Evolutionary conservation across 92 coral and sea anemone genomes (phyloP).

Genomic region (Pocillopora meandrina): DNA sequence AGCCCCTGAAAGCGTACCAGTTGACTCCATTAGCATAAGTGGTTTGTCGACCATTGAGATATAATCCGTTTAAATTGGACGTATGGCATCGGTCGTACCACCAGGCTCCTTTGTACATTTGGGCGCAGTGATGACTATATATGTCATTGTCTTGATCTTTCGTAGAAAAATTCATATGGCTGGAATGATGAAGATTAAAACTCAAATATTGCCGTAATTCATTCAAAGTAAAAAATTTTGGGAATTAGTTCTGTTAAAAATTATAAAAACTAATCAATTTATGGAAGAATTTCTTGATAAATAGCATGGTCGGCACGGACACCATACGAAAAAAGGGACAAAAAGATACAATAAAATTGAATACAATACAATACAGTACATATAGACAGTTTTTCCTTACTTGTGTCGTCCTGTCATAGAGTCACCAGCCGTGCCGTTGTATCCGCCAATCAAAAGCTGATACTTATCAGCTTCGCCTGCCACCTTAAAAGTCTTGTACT

Average conservation of each 20-base stretch:
- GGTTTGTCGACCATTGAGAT: neutral
- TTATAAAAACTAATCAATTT: too few relatives aligned
- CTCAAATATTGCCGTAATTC: too few relatives aligned
- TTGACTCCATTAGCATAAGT: neutral
- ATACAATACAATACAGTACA: too few relatives aligned
- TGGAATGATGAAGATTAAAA: neutral
- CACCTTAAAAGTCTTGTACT: constrained; percentile 33
- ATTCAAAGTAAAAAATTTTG: too few relatives aligned
- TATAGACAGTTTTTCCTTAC: neutral
- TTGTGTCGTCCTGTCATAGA: neutral
- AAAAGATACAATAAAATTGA: too few relatives aligned
- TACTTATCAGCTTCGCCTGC: neutral
- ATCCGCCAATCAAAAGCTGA: constrained; percentile 23
- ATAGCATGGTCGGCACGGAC: too few relatives aligned
- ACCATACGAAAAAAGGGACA: too few relatives aligned
- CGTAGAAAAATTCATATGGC: neutral
- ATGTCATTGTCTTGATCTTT: constrained; percentile 12
- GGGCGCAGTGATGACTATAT: neutral
- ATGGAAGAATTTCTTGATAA: too few relatives aligned
- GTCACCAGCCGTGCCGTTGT: constrained; percentile 14
- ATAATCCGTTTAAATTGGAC: constrained; percentile 7
- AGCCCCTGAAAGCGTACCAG: too few relatives aligned
- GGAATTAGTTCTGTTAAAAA: too few relatives aligned
- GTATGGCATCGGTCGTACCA: neutral
- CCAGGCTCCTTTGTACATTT: too few relatives aligned